Evolutionary conservation across 2,113 vertebrate genomes (phyloP).

Genomic region (Colistium nudipinnis): DNA sequence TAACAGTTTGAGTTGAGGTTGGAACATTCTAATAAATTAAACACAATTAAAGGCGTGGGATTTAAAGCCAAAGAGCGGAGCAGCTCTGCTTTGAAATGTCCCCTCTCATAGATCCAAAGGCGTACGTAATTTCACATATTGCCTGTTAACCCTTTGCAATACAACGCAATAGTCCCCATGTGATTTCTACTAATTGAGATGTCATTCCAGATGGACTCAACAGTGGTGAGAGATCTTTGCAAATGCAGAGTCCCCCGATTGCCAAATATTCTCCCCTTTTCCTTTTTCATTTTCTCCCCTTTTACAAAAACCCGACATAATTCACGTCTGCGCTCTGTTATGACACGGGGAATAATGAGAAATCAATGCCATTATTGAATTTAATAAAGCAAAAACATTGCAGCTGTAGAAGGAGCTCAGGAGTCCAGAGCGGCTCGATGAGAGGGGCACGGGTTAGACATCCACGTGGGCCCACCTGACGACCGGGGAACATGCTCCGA

Average conservation of each 20-base stretch:
- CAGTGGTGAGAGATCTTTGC: conserved; percentile 20
- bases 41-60: conserved; percentile 74
- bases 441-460: conserved; percentile 46
- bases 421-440: conserved; percentile 26
- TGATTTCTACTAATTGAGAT: conserved; percentile 48
- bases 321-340: conserved; percentile 26
- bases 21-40: conserved; percentile 81
- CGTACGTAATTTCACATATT: conserved; percentile 55
- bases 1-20: conserved; percentile 74
- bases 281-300: conserved; percentile 5
- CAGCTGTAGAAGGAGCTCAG: conserved; percentile 11
- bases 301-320: conserved; percentile 36
- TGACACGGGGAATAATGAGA: conserved; percentile 38
- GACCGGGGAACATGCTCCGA: conserved; percentile 42
- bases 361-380: conserved; percentile 41
- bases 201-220: conserved; percentile 33
- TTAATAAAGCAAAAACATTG: not conserved
- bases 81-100: conserved; percentile 61
- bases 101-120: conserved; percentile 54
- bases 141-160: conserved; percentile 55
- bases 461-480: conserved; percentile 50
- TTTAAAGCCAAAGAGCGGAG: conserved; percentile 63
- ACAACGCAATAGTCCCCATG: conserved; percentile 34
- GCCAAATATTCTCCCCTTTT: conserved; percentile 5
- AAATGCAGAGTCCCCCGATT: not conserved